Evolutionary conservation across 1,140 invertebrate species (phyloP).

Genomic region (Tribolium madens): DNA sequence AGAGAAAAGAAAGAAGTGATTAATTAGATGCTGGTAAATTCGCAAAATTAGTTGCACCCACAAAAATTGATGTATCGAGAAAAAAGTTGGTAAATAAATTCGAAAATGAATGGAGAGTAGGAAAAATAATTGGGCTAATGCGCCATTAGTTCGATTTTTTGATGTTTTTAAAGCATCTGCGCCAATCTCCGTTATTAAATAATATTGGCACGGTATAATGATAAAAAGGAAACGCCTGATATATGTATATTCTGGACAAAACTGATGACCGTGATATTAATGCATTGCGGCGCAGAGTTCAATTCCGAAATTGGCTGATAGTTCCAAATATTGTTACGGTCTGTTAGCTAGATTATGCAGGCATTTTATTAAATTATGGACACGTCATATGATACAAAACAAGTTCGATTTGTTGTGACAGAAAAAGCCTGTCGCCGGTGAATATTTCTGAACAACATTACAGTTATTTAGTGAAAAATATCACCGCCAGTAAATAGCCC

Average conservation of each 20-base stretch:
- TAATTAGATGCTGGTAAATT: too few species aligned
- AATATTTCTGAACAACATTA: neutral
- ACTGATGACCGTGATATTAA: conserved; percentile 51
- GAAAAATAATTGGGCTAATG: conserved; percentile 35
- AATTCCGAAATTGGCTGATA: conserved; percentile 52
- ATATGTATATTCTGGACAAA: conserved; percentile 26
- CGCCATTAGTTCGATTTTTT: conserved; percentile 21
- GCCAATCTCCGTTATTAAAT: conserved; percentile 33
- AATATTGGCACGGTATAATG: conserved; percentile 29
- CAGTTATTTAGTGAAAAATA: conserved; percentile 15
- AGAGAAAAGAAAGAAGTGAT: neutral
- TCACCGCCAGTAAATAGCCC: neutral
- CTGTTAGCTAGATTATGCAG: conserved; percentile 53
- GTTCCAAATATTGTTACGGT: conserved; percentile 52
- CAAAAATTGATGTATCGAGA: neutral
- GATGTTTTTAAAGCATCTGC: conserved; percentile 25
- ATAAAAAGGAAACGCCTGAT: conserved; percentile 4
- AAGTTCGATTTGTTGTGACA: conserved; percentile 37
- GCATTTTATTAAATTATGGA: conserved; percentile 55
- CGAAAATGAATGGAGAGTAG: neutral
- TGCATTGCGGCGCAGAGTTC: conserved; percentile 48
- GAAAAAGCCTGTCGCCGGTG: neutral
- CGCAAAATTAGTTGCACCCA: neutral
- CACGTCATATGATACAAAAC: conserved; percentile 10
- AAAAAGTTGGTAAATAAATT: neutral